Conservation (phyloP, 2,113 vertebrate species). For the Sapajus apella region DNA sequence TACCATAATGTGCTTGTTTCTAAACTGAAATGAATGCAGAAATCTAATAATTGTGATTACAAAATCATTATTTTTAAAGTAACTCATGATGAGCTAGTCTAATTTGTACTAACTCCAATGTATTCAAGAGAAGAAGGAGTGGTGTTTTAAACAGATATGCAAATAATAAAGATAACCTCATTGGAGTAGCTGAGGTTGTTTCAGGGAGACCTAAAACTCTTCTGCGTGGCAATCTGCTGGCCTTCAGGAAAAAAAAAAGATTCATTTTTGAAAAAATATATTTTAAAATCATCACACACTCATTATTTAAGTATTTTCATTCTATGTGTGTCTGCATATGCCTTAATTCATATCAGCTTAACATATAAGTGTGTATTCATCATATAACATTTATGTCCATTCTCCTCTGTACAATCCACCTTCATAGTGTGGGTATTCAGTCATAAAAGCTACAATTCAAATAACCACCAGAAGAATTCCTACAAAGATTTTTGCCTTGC, state of each 20-base stretch:
- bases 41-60: neutral
- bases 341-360: no score
- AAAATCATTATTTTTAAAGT: neutral
- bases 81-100: neutral
- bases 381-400: neutral
- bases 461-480: neutral
- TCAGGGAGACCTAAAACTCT: neutral
- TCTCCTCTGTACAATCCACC: neutral
- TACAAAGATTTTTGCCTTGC: neutral
- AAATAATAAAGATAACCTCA: neutral
- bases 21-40: neutral
- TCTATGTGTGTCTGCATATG: no score
- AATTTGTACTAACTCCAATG: neutral
- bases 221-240: neutral
- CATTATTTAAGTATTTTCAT: no score
- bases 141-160: neutral
- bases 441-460: neutral
- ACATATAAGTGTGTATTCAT: neutral
- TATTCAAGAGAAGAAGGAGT: neutral
- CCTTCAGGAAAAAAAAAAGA: neutral
- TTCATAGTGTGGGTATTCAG: neutral
- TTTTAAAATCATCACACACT: neutral
- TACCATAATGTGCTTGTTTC: neutral
- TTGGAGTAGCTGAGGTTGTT: neutral
- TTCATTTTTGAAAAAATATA: neutral